These are phyloP conservation scores for Glossophaga mutica DNA, from an alignment of 2,797 vertebrate genomes.

Conservation along the genomic window DNA sequence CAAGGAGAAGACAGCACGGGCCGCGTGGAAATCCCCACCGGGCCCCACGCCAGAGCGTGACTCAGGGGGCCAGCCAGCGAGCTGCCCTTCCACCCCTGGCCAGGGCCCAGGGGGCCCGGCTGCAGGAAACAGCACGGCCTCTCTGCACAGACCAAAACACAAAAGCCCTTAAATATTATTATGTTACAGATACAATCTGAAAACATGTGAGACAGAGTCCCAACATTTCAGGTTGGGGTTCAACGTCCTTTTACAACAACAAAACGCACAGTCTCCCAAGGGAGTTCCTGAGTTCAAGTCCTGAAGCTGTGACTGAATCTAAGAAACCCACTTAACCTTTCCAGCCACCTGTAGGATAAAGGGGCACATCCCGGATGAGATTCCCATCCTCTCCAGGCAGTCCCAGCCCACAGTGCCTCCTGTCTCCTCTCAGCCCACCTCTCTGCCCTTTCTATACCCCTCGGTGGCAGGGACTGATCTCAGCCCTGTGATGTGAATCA, in stretches of 20 bases:
- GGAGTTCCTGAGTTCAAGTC: neutral
- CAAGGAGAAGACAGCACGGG: slow-evolving; percentile 53
- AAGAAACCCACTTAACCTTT: neutral
- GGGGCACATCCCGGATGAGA: neutral
- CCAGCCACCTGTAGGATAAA: neutral
- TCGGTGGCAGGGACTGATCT: neutral
- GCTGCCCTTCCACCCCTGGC: slow-evolving; percentile 27
- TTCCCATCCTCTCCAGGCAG: too few relatives aligned
- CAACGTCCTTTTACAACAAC: neutral
- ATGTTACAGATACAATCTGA: neutral
- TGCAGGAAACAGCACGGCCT: slow-evolving; percentile 10
- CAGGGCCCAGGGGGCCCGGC: slow-evolving; percentile 8
- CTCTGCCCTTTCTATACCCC: too few relatives aligned
- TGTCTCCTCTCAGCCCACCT: neutral
- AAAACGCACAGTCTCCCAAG: neutral
- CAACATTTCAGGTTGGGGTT: neutral
- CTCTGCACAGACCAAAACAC: neutral
- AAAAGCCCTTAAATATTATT: neutral
- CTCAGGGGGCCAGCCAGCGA: slow-evolving; percentile 58
- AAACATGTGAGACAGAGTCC: neutral
- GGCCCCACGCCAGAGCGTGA: slow-evolving; percentile 67
- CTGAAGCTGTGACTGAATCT: neutral
- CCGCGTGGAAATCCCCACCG: slow-evolving; percentile 73
- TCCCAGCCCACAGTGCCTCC: neutral
- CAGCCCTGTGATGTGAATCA: neutral